phyloP scores from a whole-genome alignment of 2,113 vertebrate species.

The Platichthys flesus region DNA sequence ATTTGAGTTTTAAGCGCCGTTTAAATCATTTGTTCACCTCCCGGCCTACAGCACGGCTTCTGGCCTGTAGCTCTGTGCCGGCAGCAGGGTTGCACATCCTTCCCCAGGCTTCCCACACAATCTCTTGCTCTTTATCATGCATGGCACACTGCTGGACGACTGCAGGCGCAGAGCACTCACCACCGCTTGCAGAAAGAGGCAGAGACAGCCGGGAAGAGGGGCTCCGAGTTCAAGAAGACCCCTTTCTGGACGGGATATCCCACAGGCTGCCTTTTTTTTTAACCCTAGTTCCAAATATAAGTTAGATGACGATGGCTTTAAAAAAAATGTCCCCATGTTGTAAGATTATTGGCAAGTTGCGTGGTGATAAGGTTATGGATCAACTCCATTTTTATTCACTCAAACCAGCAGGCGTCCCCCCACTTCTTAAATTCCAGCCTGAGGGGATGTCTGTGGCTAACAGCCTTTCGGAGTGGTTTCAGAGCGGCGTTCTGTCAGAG shows the following conservation, averaged over 20 bases:
- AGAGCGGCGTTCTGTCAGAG: constrained; percentile 71
- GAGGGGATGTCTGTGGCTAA: constrained; percentile 72
- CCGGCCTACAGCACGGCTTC: constrained; percentile 56
- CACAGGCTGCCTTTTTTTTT: constrained; percentile 26
- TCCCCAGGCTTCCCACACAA: constrained; percentile 54
- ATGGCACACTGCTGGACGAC: constrained; percentile 67
- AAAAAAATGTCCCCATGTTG: constrained; percentile 51
- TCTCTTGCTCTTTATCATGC: constrained; percentile 75
- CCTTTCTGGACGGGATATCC: constrained; percentile 67
- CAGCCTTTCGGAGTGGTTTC: constrained; percentile 59
- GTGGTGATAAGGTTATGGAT: constrained; percentile 60
- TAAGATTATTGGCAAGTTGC: constrained; percentile 61
- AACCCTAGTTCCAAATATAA: constrained; percentile 23
- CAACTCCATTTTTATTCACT: constrained; percentile 72
- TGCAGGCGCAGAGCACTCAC: constrained; percentile 71
- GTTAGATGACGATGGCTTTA: constrained; percentile 14
- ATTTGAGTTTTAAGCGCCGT: constrained; percentile 59
- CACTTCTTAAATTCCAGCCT: constrained; percentile 66
- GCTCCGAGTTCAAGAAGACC: constrained; percentile 71
- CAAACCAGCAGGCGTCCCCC: constrained; percentile 65
- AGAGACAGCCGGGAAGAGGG: constrained; percentile 59
- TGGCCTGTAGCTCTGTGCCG: constrained; percentile 65
- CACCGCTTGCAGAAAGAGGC: constrained; percentile 70
- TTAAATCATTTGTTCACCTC: constrained; percentile 66
- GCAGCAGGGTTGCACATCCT: constrained; percentile 62